Evolutionary conservation across 2,113 vertebrate species (phyloP).

Genomic region (Odobenus rosmarus): DNA sequence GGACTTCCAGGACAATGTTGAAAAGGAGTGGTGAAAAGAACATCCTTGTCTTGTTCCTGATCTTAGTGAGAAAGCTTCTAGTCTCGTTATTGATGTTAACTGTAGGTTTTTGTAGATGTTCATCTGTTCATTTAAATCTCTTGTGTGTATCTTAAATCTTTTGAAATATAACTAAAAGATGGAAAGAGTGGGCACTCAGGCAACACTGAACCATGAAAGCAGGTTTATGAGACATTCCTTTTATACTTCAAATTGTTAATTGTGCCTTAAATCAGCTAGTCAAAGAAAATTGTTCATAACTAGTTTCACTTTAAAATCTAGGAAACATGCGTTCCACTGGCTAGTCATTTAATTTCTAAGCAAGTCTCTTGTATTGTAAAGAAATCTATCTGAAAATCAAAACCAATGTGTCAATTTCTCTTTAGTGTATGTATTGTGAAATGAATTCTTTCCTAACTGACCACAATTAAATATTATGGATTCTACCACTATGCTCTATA

Average conservation of each 20-base stretch:
- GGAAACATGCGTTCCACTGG: neutral
- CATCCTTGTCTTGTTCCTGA: neutral
- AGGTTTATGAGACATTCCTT: neutral
- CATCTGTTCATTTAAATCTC: neutral
- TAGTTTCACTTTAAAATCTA: neutral
- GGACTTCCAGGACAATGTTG: neutral
- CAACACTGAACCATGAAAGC: neutral
- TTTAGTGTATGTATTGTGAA: neutral
- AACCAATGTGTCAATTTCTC: neutral
- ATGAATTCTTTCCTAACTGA: slow-evolving; percentile 6
- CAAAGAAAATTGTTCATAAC: neutral
- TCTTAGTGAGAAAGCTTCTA: neutral
- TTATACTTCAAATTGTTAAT: slow-evolving; percentile 7
- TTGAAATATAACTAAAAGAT: slow-evolving; percentile 1
- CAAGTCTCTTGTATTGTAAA: neutral
- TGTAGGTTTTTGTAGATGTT: neutral
- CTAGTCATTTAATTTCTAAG: neutral
- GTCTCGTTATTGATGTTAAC: neutral
- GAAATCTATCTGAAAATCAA: slow-evolving; percentile 16
- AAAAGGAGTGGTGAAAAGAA: neutral
- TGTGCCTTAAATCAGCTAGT: neutral
- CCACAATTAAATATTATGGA: neutral
- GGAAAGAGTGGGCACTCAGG: neutral
- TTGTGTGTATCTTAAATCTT: neutral
- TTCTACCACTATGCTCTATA: neutral